Evolutionary conservation across 2,888 invertebrate genomes (phyloP), one percentile per base, ranked within the genome.

Genomic region (Peribatodes rhomboidaria): DNA sequence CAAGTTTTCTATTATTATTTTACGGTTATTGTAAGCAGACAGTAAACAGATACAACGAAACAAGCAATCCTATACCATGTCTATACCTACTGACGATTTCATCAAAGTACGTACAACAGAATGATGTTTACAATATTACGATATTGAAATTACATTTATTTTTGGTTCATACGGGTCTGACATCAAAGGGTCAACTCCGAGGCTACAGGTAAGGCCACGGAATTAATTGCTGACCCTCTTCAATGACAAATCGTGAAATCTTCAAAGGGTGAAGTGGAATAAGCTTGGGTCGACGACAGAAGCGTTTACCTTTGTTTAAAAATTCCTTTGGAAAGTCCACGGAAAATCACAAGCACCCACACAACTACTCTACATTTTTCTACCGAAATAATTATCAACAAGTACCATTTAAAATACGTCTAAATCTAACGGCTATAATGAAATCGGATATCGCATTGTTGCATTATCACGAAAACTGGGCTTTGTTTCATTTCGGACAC

Each of bases 171-270:
- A 61, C 44, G 11, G 16, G 49, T 41, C 31, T 14, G 54, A 63
- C 56, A 56, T 61, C 50, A 60, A 60, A 61, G 52, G 60, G 65
- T 56, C 59, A 60, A 41, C 35, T 50, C 35, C 9, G 31, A 37
- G 37, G 44, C 13, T 37, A 20, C 49, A 61, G 61, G 53, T 59
- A 47, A 42, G 35, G 35, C 39, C 54, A 10, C 41, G 54, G 67
- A 60, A 65, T 61, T 62, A 62, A 62, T 58, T 62, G 57, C 62
- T 46, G 50, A 66, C 66, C 66, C 66, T 62, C 42, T 55, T 66
- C 66, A 66, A 66, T 52, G 61, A 65, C 61, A 64, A 54, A 46
- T 64, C 58, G 50, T 61, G 66, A 56, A 53, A 66, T 70, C 59
- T 70, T 66, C 64, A 64, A 59, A 58, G 49, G 54, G 16, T 46